Percentiles rank a stretch among this genome's conserved stretches.
These are phyloP conservation scores for Halcyon malimbica DNA, from an alignment of 2,113 vertebrate genomes.

Conservation along the genomic window DNA sequence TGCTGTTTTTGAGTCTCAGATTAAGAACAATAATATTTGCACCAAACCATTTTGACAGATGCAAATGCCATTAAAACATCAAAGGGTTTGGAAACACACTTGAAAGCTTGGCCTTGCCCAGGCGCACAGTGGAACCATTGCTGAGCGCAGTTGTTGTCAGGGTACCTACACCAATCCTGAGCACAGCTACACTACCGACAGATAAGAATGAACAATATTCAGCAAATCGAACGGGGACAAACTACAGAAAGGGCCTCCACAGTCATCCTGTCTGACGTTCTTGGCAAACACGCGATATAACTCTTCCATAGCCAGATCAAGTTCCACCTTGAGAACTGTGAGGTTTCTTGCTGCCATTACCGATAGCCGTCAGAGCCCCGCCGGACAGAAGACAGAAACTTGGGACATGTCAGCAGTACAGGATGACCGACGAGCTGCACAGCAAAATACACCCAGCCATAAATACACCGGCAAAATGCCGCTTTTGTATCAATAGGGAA, in stretches of 20 bases:
- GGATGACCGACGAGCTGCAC: neutral
- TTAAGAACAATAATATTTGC: slow-evolving; percentile 26
- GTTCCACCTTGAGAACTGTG: neutral
- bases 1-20: neutral
- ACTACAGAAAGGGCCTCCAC: neutral
- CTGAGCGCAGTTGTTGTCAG: neutral
- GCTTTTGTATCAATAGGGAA: neutral
- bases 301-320: neutral
- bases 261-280: neutral
- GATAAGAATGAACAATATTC: neutral
- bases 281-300: neutral
- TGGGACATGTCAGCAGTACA: neutral
- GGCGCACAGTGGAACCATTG: neutral
- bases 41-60: slow-evolving; percentile 47
- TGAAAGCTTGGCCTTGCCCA: slow-evolving; percentile 33
- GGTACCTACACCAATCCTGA: neutral
- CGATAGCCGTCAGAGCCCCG: neutral
- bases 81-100: slow-evolving; percentile 16
- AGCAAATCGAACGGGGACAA: neutral
- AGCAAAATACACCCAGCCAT: neutral
- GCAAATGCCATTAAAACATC: slow-evolving; percentile 52
- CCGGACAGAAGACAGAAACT: neutral
- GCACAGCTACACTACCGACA: neutral
- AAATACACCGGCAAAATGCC: neutral
- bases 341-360: neutral